Evolutionary conservation across 2,888 invertebrate species (phyloP).

Genomic region (Margaritifera margaritifera): DNA sequence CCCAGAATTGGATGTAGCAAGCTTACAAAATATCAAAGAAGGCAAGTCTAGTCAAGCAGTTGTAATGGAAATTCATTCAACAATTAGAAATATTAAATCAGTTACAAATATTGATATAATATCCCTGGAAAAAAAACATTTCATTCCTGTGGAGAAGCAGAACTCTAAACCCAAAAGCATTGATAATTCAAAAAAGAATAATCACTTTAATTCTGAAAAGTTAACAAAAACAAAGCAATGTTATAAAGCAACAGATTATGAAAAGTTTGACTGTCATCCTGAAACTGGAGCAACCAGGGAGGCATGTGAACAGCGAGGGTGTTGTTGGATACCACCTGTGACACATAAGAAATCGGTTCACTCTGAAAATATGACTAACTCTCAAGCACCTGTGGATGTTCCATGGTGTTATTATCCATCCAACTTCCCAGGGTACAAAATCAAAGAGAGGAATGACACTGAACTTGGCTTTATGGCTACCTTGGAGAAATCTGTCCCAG

Average conservation of each 20-base stretch:
- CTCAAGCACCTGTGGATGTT: conserved; percentile 32
- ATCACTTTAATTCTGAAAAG: conserved; percentile 4
- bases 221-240: background rate
- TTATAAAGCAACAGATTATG: conserved; percentile 2
- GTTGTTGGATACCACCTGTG: conserved; percentile 45
- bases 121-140: too few relatives aligned
- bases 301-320: conserved; percentile 44
- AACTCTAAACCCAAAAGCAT: too few relatives aligned
- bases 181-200: conserved; percentile 3
- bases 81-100: too few relatives aligned
- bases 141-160: conserved; percentile 8
- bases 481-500: conserved; percentile 30
- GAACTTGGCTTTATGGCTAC: conserved; percentile 27
- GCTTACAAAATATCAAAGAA: background rate
- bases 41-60: too few relatives aligned
- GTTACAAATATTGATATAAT: too few relatives aligned
- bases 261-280: conserved; percentile 58
- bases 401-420: conserved; percentile 54
- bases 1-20: conserved; percentile 1
- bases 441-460: conserved; percentile 21
- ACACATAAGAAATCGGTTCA: conserved; percentile 12
- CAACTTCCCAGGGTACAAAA: conserved; percentile 41
- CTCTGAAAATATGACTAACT: conserved; percentile 1
- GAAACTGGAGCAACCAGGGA: conserved; percentile 27
- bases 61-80: too few relatives aligned